Evolutionary conservation across 2,113 vertebrate genomes (phyloP).

Genomic region (Deroptyus accipitrinus): DNA sequence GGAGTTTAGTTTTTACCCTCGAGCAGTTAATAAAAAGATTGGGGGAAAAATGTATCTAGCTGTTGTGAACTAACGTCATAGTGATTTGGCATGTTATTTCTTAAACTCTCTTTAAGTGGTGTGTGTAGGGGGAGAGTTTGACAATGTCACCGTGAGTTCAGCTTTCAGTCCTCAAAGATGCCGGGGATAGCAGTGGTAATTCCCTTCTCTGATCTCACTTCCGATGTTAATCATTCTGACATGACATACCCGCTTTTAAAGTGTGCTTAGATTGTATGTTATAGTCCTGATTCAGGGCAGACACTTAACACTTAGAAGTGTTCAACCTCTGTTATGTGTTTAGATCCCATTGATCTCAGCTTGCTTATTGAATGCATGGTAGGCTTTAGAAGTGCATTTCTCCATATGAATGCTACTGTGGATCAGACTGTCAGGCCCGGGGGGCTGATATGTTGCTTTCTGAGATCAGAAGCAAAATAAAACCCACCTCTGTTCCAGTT

Average conservation of each 20-base stretch:
- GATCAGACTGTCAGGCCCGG: not conserved
- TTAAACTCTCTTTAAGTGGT: not conserved
- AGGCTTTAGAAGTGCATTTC: constrained; percentile 23
- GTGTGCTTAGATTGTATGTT: not conserved
- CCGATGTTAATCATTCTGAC: not conserved
- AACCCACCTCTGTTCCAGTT: not conserved
- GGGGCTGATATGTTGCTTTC: not conserved
- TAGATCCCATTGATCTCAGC: constrained; percentile 26
- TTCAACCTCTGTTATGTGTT: constrained; percentile 20
- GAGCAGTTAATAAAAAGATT: not conserved
- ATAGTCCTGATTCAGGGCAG: not conserved
- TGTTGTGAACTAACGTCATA: not conserved
- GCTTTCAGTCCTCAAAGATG: not conserved
- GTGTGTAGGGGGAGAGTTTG: not conserved
- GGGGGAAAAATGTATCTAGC: not conserved
- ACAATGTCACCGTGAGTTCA: not conserved
- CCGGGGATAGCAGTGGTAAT: not conserved
- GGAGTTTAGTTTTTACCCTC: not conserved
- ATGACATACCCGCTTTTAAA: not conserved
- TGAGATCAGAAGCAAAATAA: constrained; percentile 1
- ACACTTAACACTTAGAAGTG: not conserved
- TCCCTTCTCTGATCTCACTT: constrained; percentile 28
- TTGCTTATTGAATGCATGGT: not conserved
- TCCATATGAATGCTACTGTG: not conserved
- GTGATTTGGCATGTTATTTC: not conserved